A percentile compares a stretch with the other conserved stretches of the same genome.
phyloP scores from a whole-genome alignment of 1,140 invertebrate genomes.

The Cydia splendana region DNA sequence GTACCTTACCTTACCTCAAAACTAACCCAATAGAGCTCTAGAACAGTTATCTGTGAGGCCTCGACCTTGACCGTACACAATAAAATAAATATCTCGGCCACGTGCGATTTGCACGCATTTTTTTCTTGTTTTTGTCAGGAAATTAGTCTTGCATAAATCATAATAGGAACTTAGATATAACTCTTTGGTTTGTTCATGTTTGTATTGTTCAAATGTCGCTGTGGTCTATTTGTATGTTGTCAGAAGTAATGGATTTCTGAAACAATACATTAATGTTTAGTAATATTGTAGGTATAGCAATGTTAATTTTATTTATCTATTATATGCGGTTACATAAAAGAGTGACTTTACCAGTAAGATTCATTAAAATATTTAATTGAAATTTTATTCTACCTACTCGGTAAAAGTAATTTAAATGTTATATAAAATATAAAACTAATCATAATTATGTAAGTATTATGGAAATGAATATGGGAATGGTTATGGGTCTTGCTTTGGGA shows the following conservation, averaged over 20 bases:
- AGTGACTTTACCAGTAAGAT: background rate
- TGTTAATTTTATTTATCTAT: background rate
- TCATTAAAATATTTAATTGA: slow-evolving; percentile 2
- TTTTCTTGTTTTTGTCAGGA: background rate
- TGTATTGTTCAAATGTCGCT: background rate
- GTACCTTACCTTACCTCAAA: too few species aligned
- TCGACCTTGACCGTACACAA: slow-evolving; percentile 38
- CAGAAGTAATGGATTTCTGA: slow-evolving; percentile 7
- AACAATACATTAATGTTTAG: background rate
- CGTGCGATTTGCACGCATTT: slow-evolving; percentile 15
- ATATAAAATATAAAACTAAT: too few species aligned
- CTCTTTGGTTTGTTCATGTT: background rate
- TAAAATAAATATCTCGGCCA: background rate
- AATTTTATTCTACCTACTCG: background rate
- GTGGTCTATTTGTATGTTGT: background rate
- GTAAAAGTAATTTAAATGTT: too few species aligned
- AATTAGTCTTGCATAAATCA: background rate
- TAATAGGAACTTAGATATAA: background rate
- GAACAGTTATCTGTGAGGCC: background rate
- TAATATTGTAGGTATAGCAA: background rate
- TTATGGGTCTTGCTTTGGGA: too few species aligned
- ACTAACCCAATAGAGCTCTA: background rate
- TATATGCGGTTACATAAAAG: too few species aligned
- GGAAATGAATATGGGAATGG: background rate
- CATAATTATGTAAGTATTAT: background rate